phyloP scores from a whole-genome alignment of 2,113 vertebrate species.

The Thoracochromis brauschi region DNA sequence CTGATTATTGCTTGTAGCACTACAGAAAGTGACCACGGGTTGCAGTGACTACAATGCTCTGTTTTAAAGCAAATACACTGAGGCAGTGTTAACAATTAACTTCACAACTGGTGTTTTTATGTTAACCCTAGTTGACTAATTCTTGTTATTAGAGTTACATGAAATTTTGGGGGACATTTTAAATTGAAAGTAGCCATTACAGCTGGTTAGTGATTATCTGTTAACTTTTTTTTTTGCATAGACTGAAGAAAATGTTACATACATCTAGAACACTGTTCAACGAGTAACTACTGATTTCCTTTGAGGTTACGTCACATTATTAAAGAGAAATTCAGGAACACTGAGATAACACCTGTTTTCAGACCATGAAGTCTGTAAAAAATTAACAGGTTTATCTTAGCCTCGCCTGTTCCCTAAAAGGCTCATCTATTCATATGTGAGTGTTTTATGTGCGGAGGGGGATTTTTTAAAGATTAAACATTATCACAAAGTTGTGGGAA shows the following conservation, averaged over 20 bases:
- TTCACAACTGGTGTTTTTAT: neutral
- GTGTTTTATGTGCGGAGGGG: neutral
- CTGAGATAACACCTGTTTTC: neutral
- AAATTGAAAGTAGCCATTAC: neutral
- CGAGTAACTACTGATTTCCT: neutral
- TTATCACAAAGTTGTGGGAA: neutral
- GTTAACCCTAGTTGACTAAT: neutral
- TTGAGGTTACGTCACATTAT: neutral
- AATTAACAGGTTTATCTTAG: neutral
- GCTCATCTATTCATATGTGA: neutral
- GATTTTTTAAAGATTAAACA: neutral
- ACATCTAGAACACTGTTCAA: neutral
- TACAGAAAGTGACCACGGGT: neutral
- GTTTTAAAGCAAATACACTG: neutral
- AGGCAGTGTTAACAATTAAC: neutral
- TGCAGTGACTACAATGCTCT: neutral
- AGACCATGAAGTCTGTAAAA: neutral
- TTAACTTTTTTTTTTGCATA: neutral
- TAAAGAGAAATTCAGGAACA: constrained; percentile 1
- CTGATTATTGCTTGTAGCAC: neutral
- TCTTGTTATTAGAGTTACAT: neutral
- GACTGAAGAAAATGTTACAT: neutral
- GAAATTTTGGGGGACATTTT: accelerated
- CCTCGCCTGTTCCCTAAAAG: neutral
- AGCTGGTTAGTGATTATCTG: neutral